Evolutionary conservation across 2,888 invertebrate genomes (phyloP), one percentile per base, ranked within the genome.

Genomic region (Phaonia tiefii): DNA sequence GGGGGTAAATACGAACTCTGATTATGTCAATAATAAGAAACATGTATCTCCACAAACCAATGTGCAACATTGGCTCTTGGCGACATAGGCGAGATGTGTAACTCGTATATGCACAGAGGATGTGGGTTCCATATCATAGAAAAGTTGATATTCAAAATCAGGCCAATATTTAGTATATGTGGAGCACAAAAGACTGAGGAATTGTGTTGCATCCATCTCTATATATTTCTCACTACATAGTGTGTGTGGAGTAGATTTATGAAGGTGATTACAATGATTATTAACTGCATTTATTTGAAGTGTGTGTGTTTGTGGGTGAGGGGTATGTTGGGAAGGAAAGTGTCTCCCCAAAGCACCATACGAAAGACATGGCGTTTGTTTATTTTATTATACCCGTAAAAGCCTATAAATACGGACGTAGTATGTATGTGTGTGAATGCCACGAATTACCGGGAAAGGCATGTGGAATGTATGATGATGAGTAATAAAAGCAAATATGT

Each of bases 171-270:
- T 63, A 37, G 25, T 10, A 11, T 39, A 22, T 46, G 31, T 31
- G 8, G 54, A 54, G 54, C 11, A 54, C 20, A 49, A 20, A 1
- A 49, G 54, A 54, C 22, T 54, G 54, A 22, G 49, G 1, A 17
- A 49, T 5, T 49, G 3, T 31, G 20, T 49, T 49, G 49, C 49
- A 49, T 49, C 49, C 17, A 46, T 13, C 31, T 4, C 20, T 49
- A 10, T 49, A n/a, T n/a, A n/a, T n/a, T n/a, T n/a, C n/a, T n/a
- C n/a, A n/a, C n/a, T n/a, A n/a, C n/a, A n/a, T n/a, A 66, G 66
- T 75, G 37, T 71, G 77, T 49, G 63, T 69, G 39, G 78, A 72
- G 63, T 71, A 65, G 69, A 74, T 81, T 78, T 81, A 75, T 81
- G 78, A 75, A 78, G 72, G 78, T 81, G 75, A 78, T 78, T 78